A percentile compares a stretch with the other conserved stretches of the same genome.
Evolutionary conservation across 2,797 vertebrate genomes (phyloP).

Genomic region (Pygocentrus nattereri): DNA sequence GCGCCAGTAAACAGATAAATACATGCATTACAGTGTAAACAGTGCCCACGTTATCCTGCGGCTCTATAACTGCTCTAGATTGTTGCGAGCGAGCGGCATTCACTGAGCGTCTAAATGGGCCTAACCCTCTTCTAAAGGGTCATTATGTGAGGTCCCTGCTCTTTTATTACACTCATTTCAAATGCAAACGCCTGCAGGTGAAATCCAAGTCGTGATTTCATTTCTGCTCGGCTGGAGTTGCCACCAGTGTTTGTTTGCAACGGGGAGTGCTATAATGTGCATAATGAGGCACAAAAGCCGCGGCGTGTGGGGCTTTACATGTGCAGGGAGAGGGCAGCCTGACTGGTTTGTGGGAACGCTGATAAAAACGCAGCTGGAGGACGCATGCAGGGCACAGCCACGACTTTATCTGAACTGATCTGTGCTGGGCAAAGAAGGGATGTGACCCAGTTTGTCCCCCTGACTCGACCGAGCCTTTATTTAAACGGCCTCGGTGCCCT

Average conservation of each 20-base stretch:
- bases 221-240: slow-evolving; percentile 64
- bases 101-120: slow-evolving; percentile 12
- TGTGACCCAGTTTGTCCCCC: slow-evolving; percentile 76
- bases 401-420: slow-evolving; percentile 79
- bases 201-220: slow-evolving; percentile 69
- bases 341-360: slow-evolving; percentile 71
- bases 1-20: no score
- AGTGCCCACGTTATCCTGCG: slow-evolving; percentile 15
- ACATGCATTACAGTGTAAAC: neutral
- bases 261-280: slow-evolving; percentile 73
- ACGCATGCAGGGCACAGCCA: slow-evolving; percentile 75
- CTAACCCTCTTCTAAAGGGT: slow-evolving; percentile 31
- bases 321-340: slow-evolving; percentile 70
- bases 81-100: slow-evolving; percentile 3
- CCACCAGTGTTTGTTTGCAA: slow-evolving; percentile 76
- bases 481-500: slow-evolving; percentile 74
- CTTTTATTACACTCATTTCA: slow-evolving; percentile 58
- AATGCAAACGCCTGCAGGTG: slow-evolving; percentile 68
- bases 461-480: slow-evolving; percentile 74
- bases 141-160: slow-evolving; percentile 42
- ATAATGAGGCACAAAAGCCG: slow-evolving; percentile 80
- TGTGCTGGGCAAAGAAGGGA: slow-evolving; percentile 73
- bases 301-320: slow-evolving; percentile 72
- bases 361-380: slow-evolving; percentile 77
- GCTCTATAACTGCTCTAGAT: slow-evolving; percentile 3